Percentiles rank a stretch among this genome's conserved stretches.
phyloP scores from a whole-genome alignment of 2,888 invertebrate species.

The Embidobia sp. region DNA sequence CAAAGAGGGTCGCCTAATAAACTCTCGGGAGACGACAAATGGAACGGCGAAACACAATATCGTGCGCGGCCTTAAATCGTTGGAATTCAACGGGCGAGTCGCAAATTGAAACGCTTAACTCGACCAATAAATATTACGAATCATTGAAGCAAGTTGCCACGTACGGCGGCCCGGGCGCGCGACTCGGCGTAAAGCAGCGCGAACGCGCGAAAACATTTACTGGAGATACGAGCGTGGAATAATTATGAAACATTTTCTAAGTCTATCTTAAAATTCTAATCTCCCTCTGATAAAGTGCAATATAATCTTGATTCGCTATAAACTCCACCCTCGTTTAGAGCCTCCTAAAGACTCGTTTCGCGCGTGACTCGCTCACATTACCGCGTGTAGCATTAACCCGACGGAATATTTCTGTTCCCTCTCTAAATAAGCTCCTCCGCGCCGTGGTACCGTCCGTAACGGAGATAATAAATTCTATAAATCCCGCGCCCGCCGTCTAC shows the following conservation, averaged over 20 bases:
- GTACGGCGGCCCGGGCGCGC: neutral
- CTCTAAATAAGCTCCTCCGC: conserved; percentile 60
- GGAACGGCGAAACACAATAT: conserved; percentile 14
- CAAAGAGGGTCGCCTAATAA: too few relatives aligned
- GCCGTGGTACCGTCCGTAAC: conserved; percentile 56
- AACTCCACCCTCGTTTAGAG: conserved; percentile 56
- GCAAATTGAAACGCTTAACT: conserved; percentile 34
- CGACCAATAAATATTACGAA: conserved; percentile 35
- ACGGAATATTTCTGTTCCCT: conserved; percentile 62
- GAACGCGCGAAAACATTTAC: conserved; percentile 56
- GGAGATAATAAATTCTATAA: conserved; percentile 62
- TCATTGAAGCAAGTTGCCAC: conserved; percentile 33
- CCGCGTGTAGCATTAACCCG: conserved; percentile 50
- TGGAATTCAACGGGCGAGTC: conserved; percentile 7
- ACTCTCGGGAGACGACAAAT: conserved; percentile 13
- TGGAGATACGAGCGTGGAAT: conserved; percentile 53
- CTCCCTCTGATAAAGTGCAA: conserved; percentile 59
- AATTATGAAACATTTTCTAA: conserved; percentile 55
- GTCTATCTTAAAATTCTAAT: conserved; percentile 62
- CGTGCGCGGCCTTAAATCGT: conserved; percentile 1
- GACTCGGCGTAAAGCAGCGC: conserved; percentile 17
- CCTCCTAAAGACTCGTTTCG: conserved; percentile 61
- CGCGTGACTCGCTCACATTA: conserved; percentile 64
- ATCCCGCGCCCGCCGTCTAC: conserved; percentile 50
- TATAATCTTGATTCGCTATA: conserved; percentile 63